A percentile compares a stretch with the other conserved stretches of the same genome.
Evolutionary conservation across 2,888 invertebrate species (phyloP).

Genomic region (Hirtodrosophila alboralis): DNA sequence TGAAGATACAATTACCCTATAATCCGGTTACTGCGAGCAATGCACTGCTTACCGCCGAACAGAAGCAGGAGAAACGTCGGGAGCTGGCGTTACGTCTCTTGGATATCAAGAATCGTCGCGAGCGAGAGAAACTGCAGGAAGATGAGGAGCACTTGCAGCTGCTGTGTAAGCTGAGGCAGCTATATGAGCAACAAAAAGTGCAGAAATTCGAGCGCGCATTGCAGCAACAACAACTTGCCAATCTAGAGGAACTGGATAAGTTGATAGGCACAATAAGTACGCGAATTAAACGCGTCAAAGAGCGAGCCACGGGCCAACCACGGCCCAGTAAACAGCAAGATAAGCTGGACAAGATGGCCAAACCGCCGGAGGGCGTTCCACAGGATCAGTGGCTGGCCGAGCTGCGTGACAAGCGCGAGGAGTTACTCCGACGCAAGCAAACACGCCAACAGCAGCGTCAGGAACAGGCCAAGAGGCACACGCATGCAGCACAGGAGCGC

Average conservation of each 20-base stretch:
- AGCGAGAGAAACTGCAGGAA: conserved; percentile 93
- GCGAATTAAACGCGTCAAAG: conserved; percentile 87
- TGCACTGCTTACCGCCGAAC: conserved; percentile 86
- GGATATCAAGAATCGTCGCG: conserved; percentile 94
- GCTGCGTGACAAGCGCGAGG: conserved; percentile 73
- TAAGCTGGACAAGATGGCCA: conserved; percentile 70
- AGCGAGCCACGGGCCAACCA: conserved; percentile 46
- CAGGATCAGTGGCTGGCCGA: conserved; percentile 81
- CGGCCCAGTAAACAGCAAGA: conserved; percentile 66
- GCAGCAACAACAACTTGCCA: conserved; percentile 90
- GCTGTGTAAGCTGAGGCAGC: conserved; percentile 90
- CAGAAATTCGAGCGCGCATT: conserved; percentile 90
- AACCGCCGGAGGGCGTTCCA: conserved; percentile 79
- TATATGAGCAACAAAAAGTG: conserved; percentile 90
- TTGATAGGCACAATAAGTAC: conserved; percentile 75
- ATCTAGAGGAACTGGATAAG: conserved; percentile 91
- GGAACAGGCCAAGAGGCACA: conserved; percentile 94
- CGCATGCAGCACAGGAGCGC: conserved; percentile 96
- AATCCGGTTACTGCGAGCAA: conserved; percentile 85
- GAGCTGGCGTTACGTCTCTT: conserved; percentile 93
- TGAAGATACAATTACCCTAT: conserved; percentile 94
- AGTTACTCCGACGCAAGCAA: conserved; percentile 89
- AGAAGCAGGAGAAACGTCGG: conserved; percentile 93
- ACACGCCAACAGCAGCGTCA: conserved; percentile 91
- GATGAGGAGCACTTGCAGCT: conserved; percentile 94